Evolutionary conservation across 1,140 invertebrate genomes (phyloP).

Genomic region (Probaryconus sp.): DNA sequence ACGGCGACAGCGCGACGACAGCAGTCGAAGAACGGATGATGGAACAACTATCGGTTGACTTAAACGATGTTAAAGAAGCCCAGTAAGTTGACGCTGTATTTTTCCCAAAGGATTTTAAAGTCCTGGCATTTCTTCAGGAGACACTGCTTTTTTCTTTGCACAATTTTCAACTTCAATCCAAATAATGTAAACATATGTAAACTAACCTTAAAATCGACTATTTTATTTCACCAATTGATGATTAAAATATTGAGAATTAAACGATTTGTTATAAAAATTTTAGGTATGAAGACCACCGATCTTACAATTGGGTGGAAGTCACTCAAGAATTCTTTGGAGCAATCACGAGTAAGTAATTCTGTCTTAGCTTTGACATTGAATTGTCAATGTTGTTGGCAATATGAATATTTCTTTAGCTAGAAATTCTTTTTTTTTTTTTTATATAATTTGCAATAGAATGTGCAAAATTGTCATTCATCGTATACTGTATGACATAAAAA

Average conservation of each 20-base stretch:
- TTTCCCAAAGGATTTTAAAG: slow-evolving; percentile 2
- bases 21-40: too few relatives aligned
- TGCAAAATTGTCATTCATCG: too few relatives aligned
- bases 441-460: too few relatives aligned
- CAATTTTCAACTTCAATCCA: too few relatives aligned
- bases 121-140: too few relatives aligned
- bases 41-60: slow-evolving; percentile 70
- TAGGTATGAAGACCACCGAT: slow-evolving; percentile 75
- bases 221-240: slow-evolving; percentile 1
- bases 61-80: slow-evolving; percentile 72
- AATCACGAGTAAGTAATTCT: slow-evolving; percentile 86
- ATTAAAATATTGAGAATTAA: slow-evolving; percentile 18
- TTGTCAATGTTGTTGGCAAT: too few relatives aligned
- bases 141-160: too few relatives aligned
- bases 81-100: slow-evolving; percentile 68
- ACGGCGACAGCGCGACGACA: too few relatives aligned
- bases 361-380: too few relatives aligned
- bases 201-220: slow-evolving; percentile 33
- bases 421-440: slow-evolving; percentile 1
- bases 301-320: slow-evolving; percentile 87
- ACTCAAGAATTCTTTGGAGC: slow-evolving; percentile 86
- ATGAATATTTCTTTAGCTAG: neutral
- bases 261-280: slow-evolving; percentile 45
- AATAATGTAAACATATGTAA: slow-evolving; percentile 1
- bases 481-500: too few relatives aligned